Evolutionary conservation across 1,140 invertebrate species (phyloP), one percentile per base, ranked within the genome.

Genomic region (Holcopasites calliopsidis): DNA sequence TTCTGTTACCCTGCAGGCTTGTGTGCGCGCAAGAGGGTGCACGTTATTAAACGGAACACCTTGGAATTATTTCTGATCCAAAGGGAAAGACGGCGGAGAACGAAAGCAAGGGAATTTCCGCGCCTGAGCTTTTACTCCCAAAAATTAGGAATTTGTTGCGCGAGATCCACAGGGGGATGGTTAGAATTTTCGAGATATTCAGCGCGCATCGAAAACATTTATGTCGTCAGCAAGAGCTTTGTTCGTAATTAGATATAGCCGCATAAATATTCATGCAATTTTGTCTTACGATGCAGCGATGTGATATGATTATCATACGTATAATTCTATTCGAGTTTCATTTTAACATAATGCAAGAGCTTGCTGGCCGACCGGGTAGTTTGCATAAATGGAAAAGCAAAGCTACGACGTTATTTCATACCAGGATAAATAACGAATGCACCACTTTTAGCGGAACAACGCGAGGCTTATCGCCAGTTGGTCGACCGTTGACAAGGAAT

Each of bases 31-130:
- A 50, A 13, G 40, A 3, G 26, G 7, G 3, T 18, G 35, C 8
- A 44, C 28, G 18, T 74, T 57, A 74, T 74, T 40, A 66, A 57
- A 31, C 38, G 31, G 26, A 74, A 74, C 47, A 28, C 6, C 16
- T 18, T 8, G 26, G 18, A 74, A 74, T 74, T 66, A 66, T 66
- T 74, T 55, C 50, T 28, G n/a, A 11, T 44, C 21, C 13, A 21
- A 47, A 26, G 4, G 21, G 61, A 55, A 33, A 66, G 40, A 21
- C 33, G 21, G 21, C 3, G 61, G 61, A 66, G 2, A 44, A 66
- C 28, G 21, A 23, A 66, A 44, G 3, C 35, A 35, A 52, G 61
- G 23, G 33, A 65, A 65, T 54, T 23, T 47, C 10, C 49, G 7
- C 10, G 4, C 16, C 35, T 42, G 28, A 35, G 13, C 6, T 31